phyloP scores from a whole-genome alignment of 37 sponge, comb jelly and placozoan species.

The Aplysina aerophoba region DNA sequence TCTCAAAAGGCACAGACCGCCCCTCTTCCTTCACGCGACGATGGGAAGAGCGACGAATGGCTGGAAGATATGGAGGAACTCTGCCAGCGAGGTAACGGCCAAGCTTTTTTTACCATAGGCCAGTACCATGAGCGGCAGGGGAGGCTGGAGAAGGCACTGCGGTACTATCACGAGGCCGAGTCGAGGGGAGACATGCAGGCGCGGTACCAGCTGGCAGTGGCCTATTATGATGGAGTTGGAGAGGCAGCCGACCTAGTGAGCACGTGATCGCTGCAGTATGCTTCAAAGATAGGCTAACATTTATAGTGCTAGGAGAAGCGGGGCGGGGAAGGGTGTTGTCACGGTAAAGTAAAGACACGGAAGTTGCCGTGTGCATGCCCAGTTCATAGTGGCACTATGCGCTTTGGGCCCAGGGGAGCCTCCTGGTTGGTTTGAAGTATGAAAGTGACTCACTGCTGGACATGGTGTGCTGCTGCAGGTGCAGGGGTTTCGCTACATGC shows the following conservation, averaged over 20 bases:
- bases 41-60: background rate
- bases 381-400: too few species aligned
- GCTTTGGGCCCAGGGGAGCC: too few species aligned
- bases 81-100: constrained; percentile 38
- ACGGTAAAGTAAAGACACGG: too few species aligned
- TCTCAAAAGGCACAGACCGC: background rate
- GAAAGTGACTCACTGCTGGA: too few species aligned
- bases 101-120: constrained; percentile 73
- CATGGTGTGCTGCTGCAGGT: constrained; percentile 29
- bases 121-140: constrained; percentile 54
- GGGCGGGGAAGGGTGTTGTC: too few species aligned
- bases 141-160: constrained; percentile 44
- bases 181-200: constrained; percentile 61
- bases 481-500: constrained; percentile 76
- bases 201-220: constrained; percentile 83
- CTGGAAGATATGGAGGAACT: constrained; percentile 27
- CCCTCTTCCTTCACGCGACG: background rate
- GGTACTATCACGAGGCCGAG: constrained; percentile 60
- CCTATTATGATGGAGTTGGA: constrained; percentile 88
- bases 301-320: too few species aligned
- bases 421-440: too few species aligned
- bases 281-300: too few species aligned
- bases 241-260: constrained; percentile 62
- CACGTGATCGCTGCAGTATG: too few species aligned
- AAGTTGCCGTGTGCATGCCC: too few species aligned